Evolutionary conservation across 2,888 invertebrate genomes (phyloP).

Genomic region (Euzetes globulus): DNA sequence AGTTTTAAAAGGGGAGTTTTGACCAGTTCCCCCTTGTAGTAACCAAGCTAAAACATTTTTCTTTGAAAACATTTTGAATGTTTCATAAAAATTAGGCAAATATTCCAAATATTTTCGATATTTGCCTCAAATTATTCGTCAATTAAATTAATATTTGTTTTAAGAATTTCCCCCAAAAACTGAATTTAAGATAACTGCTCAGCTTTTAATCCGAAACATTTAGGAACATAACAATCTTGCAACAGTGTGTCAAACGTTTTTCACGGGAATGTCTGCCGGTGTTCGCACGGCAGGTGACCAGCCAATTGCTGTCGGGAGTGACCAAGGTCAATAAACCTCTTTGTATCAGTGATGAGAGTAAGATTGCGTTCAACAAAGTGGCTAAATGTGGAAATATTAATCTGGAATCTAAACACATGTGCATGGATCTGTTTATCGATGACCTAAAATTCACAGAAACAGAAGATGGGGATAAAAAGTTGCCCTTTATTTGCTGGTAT

Average conservation of each 20-base stretch:
- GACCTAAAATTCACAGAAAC: slow-evolving; percentile 3
- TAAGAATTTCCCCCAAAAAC: too few relatives aligned
- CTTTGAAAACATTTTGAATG: too few relatives aligned
- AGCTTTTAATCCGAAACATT: background rate
- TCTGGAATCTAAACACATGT: slow-evolving; percentile 13
- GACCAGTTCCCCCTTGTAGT: too few relatives aligned
- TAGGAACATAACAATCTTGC: slow-evolving; percentile 23
- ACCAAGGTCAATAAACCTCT: slow-evolving; percentile 13
- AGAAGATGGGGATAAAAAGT: slow-evolving; percentile 6
- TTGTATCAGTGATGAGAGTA: slow-evolving; percentile 13
- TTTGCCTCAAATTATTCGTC: too few relatives aligned
- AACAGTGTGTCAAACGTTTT: slow-evolving; percentile 27
- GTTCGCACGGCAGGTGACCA: slow-evolving; percentile 25
- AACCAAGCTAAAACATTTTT: too few relatives aligned
- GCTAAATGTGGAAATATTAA: slow-evolving; percentile 30
- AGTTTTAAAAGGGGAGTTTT: too few relatives aligned
- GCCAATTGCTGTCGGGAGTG: slow-evolving; percentile 22
- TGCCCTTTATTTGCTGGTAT: slow-evolving; percentile 30
- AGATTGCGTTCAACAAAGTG: background rate
- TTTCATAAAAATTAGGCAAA: too few relatives aligned
- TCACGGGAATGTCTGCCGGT: slow-evolving; percentile 26
- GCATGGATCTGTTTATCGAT: slow-evolving; percentile 24
- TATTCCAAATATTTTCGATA: too few relatives aligned
- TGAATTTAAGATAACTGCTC: too few relatives aligned
- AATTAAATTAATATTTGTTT: too few relatives aligned